Percentiles rank a stretch among this genome's conserved stretches.
phyloP scores from a whole-genome alignment of 2,888 invertebrate genomes.

The Oligia latruncula region DNA sequence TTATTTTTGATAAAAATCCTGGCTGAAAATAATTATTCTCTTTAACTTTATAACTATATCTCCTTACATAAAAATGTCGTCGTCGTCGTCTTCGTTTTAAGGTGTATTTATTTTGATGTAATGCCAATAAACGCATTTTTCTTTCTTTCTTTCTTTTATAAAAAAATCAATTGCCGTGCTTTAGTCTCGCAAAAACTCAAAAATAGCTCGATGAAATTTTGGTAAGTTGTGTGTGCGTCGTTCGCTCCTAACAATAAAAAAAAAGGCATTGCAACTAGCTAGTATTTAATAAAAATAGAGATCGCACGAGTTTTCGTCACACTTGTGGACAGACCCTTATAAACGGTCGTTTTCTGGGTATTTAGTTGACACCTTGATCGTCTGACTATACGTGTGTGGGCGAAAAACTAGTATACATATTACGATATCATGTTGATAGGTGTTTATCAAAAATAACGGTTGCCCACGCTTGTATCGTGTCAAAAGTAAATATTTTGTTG shows the following conservation, averaged over 20 bases:
- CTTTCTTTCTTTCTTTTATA: no score
- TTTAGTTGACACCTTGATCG: constrained; percentile 74
- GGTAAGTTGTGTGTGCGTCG: no score
- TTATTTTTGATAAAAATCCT: background rate
- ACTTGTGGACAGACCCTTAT: constrained; percentile 61
- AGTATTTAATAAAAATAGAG: background rate
- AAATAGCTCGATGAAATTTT: no score
- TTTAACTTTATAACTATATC: no score
- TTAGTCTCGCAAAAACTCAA: no score
- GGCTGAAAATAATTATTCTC: background rate
- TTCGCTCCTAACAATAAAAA: background rate
- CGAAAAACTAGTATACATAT: constrained; percentile 58
- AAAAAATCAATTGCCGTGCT: no score
- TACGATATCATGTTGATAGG: constrained; percentile 52
- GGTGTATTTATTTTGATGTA: no score
- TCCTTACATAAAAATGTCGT: no score
- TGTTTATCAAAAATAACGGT: constrained; percentile 63
- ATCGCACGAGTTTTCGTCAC: background rate
- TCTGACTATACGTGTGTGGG: constrained; percentile 68
- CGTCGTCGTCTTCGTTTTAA: no score
- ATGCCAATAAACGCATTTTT: no score
- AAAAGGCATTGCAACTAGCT: background rate
- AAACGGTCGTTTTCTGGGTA: constrained; percentile 67
- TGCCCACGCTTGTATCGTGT: constrained; percentile 25
- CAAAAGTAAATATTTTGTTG: constrained; percentile 57